phyloP scores from a whole-genome alignment of 2,888 invertebrate species.

The Calliphora vomitoria region DNA sequence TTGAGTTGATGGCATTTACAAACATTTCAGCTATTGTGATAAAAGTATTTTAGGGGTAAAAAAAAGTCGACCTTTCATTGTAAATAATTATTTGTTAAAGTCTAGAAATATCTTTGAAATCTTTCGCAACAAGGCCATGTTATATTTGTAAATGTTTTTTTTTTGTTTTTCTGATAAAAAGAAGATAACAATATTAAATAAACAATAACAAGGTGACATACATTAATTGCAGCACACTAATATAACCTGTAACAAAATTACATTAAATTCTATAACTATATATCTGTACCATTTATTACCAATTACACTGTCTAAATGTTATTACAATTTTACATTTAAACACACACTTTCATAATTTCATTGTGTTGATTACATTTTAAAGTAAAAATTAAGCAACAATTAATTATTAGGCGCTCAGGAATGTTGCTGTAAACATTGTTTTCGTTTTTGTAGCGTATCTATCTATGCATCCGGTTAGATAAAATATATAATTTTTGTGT shows the following conservation, averaged over 20 bases:
- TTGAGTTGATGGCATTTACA: too few relatives aligned
- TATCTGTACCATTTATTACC: not conserved
- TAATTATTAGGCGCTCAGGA: not conserved
- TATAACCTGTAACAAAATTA: not conserved
- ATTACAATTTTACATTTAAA: not conserved
- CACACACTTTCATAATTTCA: not conserved
- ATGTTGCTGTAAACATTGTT: not conserved
- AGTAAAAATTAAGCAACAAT: not conserved
- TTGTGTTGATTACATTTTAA: not conserved
- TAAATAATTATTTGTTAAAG: slow-evolving; percentile 1
- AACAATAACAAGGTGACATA: not conserved
- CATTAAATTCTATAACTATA: not conserved
- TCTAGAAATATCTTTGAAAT: slow-evolving; percentile 10
- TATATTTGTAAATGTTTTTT: not conserved
- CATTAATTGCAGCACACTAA: not conserved
- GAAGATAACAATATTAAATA: not conserved
- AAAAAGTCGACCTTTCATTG: not conserved
- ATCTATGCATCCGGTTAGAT: not conserved
- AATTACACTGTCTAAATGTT: not conserved
- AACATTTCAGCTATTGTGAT: too few relatives aligned
- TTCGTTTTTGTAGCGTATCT: not conserved
- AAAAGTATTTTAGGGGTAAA: too few relatives aligned
- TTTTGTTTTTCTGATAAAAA: not conserved
- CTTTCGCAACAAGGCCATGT: not conserved
- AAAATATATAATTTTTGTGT: not conserved